Base-by-base conservation (phyloP, 2,888 invertebrate species). In the Heliconius ethilla region DNA sequence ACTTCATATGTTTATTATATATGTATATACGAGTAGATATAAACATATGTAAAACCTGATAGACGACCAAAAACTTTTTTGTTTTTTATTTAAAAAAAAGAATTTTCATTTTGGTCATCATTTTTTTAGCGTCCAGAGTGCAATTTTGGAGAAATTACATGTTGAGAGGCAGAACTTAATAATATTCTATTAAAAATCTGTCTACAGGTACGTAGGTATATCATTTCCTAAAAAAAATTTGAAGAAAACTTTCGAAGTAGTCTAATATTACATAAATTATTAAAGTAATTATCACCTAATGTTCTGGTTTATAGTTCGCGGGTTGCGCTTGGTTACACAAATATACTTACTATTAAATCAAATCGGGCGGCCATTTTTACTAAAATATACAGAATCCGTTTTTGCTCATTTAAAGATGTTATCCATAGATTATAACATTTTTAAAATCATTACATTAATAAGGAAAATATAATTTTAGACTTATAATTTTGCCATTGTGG, bases 211-310 rank as follows among this genome's bases (percentile, higher is more conserved):
- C 6, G 22, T 22, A 55, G 22, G 2, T 22, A n/a, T 22, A 22
- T 22, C 0, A 55, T n/a, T 0, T 2, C 2, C 10, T 55, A 3
- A 3, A 9, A 59, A 10, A n/a, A n/a, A n/a, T 1, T 3, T 1
- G 2, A 59, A 59, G 55, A n/a, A 59, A 59, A 51, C 0, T 51
- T 18, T 18, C 2, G 2, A 22, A 51, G 5, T 51, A 51, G 63
- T 65, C 29, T 65, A 65, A 29, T 65, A 29, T 65, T 65, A 9
- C 2, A 65, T 22, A 22, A 51, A 66, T 33, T 33, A 67, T n/a
- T 40, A 15, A 40, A 11, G 6, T 40, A 67, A n/a, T 11, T 67
- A n/a, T 67, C 33, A n/a, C 7, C 15, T 25, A 40, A 11, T 67
- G n/a, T 37, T 40, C 15, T 13, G 33, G 22, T 27, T 66, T 37